Conservation (phyloP, 2,888 invertebrate genomes). For the Folsomia candida region DNA sequence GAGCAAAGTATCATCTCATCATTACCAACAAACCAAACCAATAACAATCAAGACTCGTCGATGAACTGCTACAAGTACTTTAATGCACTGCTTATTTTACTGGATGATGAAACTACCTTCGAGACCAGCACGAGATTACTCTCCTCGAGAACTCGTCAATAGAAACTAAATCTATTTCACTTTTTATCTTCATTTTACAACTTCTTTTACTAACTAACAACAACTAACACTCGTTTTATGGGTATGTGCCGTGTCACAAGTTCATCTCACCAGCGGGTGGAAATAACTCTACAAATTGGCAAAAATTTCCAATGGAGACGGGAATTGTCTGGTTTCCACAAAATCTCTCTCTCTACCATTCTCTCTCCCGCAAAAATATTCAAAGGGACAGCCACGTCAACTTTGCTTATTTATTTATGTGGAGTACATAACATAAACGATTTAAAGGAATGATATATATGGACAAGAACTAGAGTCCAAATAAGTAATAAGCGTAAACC, state of each 20-base stretch:
- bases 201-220: slow-evolving; percentile 7
- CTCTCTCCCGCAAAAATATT: no score
- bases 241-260: neutral
- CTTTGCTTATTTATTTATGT: no score
- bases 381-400: no score
- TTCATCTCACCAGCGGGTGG: neutral
- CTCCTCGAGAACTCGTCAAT: neutral
- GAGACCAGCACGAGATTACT: no score
- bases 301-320: no score
- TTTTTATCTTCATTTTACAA: slow-evolving; percentile 4
- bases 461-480: no score
- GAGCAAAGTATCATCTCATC: slow-evolving; percentile 1
- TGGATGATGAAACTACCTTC: neutral
- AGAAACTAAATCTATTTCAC: neutral
- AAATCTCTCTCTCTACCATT: no score
- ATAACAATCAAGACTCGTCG: slow-evolving; percentile 1
- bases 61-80: neutral
- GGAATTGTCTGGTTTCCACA: no score
- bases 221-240: neutral
- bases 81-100: neutral
- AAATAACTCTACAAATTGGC: neutral
- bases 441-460: no score
- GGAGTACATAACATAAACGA: no score
- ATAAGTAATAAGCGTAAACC: no score
- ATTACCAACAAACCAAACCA: neutral